A percentile compares a stretch with the other conserved stretches of the same genome.
Conservation (phyloP, 2,797 vertebrate genomes). For the Eulemur mongoz region DNA sequence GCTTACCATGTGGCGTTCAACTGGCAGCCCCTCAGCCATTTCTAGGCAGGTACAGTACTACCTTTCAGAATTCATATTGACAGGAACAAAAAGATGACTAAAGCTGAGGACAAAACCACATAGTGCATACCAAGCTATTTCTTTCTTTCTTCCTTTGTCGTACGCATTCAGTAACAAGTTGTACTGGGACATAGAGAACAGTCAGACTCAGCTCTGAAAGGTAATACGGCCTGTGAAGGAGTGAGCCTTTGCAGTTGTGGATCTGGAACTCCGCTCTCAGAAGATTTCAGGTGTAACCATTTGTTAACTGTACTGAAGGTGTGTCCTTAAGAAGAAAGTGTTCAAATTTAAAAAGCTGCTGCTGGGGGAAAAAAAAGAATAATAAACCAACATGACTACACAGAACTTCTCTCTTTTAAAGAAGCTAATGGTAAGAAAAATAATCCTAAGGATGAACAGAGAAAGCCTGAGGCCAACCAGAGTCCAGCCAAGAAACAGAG, state of each 20-base stretch:
- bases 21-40: conserved; percentile 45
- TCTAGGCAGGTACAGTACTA: conserved; percentile 62
- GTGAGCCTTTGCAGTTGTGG: conserved; percentile 81
- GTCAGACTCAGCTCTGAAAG: conserved; percentile 35
- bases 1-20: conserved; percentile 63
- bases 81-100: neutral
- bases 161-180: neutral
- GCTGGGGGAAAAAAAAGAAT: neutral
- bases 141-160: neutral
- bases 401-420: no score
- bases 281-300: conserved; percentile 80
- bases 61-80: conserved; percentile 67
- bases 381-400: no score
- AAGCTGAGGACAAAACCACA: neutral
- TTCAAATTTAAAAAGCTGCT: conserved; percentile 87
- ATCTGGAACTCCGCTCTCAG: conserved; percentile 26
- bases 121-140: neutral
- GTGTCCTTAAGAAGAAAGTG: conserved; percentile 85
- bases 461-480: no score
- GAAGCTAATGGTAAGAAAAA: no score
- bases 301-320: conserved; percentile 86
- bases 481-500: no score
- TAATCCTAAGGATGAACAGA: no score
- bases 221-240: conserved; percentile 71
- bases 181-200: neutral